These are phyloP conservation scores for Bos indicus DNA, from an alignment of 2,113 vertebrate genomes.

Conservation along the genomic window DNA sequence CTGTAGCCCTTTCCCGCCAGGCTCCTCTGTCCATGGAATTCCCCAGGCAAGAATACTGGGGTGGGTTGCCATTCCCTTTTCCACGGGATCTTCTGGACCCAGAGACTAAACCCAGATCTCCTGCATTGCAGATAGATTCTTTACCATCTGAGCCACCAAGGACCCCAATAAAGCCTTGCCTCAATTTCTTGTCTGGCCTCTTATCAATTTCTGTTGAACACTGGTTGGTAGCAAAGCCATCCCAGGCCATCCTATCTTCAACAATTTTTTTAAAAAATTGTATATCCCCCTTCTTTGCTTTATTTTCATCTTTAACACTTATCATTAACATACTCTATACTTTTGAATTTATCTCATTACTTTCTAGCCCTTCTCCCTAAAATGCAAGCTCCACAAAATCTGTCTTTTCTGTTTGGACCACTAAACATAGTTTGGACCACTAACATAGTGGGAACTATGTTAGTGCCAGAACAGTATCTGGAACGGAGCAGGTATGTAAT, in stretches of 20 bases:
- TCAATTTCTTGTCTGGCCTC: background rate
- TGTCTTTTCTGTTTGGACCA: background rate
- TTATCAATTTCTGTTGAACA: background rate
- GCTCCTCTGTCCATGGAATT: background rate
- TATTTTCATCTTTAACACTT: background rate
- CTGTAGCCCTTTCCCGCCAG: background rate
- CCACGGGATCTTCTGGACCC: fast-evolving
- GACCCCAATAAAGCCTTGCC: background rate
- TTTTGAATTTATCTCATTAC: background rate
- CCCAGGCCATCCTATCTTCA: background rate
- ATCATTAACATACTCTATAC: background rate
- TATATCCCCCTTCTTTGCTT: background rate
- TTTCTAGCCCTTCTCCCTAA: background rate
- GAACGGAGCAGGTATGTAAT: background rate
- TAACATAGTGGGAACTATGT: background rate
- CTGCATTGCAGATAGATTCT: background rate
- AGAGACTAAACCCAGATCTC: background rate
- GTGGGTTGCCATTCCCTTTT: background rate
- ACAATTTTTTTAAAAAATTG: background rate
- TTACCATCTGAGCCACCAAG: background rate
- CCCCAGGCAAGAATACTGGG: background rate
- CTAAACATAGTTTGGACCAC: background rate
- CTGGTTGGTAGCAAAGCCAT: background rate
- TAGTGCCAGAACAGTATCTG: background rate
- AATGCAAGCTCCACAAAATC: background rate